phyloP scores from a whole-genome alignment of 1,140 invertebrate species.

The Drosophila cardini region DNA sequence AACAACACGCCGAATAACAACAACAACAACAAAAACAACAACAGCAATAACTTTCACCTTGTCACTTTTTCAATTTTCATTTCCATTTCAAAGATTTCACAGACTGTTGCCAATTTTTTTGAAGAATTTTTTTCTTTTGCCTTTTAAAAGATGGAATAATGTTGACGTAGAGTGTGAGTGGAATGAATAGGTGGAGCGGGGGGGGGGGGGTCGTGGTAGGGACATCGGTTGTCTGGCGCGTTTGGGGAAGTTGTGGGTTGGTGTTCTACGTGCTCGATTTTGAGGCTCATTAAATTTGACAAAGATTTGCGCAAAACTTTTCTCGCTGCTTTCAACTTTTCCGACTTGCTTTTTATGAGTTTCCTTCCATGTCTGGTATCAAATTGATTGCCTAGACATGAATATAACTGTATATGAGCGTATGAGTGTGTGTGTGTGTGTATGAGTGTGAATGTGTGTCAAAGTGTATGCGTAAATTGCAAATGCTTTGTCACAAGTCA shows the following conservation, averaged over 20 bases:
- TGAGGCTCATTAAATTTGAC: conserved; percentile 77
- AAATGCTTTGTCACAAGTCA: conserved; percentile 59
- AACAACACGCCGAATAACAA: conserved; percentile 15
- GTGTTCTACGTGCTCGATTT: conserved; percentile 53
- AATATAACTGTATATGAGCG: conserved; percentile 15
- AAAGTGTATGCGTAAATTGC: conserved; percentile 40
- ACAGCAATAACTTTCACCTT: conserved; percentile 65
- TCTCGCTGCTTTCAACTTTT: conserved; percentile 57
- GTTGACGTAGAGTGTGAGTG: background rate
- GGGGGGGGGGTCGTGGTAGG: background rate
- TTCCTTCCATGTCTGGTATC: conserved; percentile 57
- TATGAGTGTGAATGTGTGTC: conserved; percentile 13
- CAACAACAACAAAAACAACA: conserved; percentile 25
- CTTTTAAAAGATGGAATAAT: conserved; percentile 32
- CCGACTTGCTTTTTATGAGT: conserved; percentile 39
- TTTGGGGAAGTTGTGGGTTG: background rate
- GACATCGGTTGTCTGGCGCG: background rate
- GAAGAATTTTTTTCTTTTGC: conserved; percentile 9
- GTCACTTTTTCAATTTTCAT: conserved; percentile 79
- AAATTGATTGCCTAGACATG: conserved; percentile 65
- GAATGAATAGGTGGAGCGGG: background rate
- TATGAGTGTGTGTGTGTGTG: conserved; percentile 13
- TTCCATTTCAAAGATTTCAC: conserved; percentile 68
- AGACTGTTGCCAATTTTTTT: conserved; percentile 65
- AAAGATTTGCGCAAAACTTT: conserved; percentile 70